Base-by-base conservation (phyloP, 2,113 vertebrate species). In the Rutilus rutilus region DNA sequence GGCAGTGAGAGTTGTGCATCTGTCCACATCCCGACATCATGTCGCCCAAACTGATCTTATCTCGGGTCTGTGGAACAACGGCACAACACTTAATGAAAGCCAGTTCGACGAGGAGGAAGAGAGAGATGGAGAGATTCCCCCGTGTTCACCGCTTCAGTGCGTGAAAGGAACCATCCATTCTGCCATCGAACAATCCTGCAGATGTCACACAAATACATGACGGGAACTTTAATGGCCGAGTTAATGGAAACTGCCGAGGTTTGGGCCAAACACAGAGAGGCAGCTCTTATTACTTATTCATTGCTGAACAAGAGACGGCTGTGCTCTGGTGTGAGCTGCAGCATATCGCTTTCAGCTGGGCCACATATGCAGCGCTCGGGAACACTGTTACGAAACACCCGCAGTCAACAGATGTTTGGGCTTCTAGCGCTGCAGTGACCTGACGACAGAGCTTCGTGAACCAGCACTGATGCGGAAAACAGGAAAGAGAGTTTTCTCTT, bases 71-170 rank as follows among this genome's bases (percentile, higher is more conserved):
- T 69, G 69, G 57, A 87, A 83, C 27, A 64, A 52, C 62, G 33
- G 80, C 47, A 60, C 87, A 86, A 82, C 65, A 54, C 65, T 85
- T 90, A 86, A 88, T 88, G 57, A 87, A 85, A 88, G 87, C 83
- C 83, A 27, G 50, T 62, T 90, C 86, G 52, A 42, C 86, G 52
- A 42, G 27, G 6, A 74, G 74, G 30, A 71, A 62, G 47, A 64
- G 47, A 64, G 78, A 36, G 74, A 14, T n/a, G 8, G 3, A 84
- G 64, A 87, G 78, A 69, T 15, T 54, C 25, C 47, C 57, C 54
- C 0, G 0, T 21, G 54, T 57, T 57, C 54, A 57, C 19, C 65
- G 6, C 7, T 50, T n/a, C 42, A 78, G 39, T n/a, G 82, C 85
- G 74, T 50, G 45, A 59, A 27, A 82, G 81, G 78, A 85, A 65